phyloP scores from a whole-genome alignment of 2,113 vertebrate species.

The Chrysochloris asiatica region DNA sequence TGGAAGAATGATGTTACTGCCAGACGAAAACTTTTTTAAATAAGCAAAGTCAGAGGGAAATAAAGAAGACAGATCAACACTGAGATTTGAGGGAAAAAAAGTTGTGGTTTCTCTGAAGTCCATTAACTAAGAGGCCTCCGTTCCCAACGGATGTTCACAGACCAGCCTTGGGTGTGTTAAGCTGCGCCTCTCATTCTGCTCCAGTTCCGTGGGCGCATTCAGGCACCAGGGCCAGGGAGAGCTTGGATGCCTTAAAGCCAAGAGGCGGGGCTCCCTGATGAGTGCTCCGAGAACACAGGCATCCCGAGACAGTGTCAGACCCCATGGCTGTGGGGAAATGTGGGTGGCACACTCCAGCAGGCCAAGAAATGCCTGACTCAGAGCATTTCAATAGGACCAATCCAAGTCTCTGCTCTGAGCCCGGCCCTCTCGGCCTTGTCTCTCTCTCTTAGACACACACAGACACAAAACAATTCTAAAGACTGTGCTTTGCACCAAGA shows the following conservation, averaged over 20 bases:
- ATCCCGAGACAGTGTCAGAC: not conserved
- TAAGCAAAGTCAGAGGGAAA: not conserved
- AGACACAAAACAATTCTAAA: not conserved
- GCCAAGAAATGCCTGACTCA: slow-evolving; percentile 45
- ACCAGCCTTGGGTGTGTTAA: not conserved
- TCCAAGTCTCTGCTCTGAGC: not conserved
- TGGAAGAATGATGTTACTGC: not conserved
- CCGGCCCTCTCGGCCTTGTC: not conserved
- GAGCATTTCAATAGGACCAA: slow-evolving; percentile 2
- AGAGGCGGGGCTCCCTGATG: not conserved
- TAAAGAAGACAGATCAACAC: too few relatives aligned
- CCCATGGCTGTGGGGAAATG: not conserved
- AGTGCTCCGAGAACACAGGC: not conserved
- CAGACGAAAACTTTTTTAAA: not conserved
- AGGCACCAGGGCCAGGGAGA: not conserved
- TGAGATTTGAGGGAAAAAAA: not conserved
- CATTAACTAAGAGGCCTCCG: not conserved
- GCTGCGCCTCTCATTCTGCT: not conserved
- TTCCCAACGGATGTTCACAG: not conserved
- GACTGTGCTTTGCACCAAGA: not conserved
- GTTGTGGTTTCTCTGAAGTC: not conserved
- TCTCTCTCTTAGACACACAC: not conserved
- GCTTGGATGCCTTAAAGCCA: not conserved
- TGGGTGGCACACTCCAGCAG: slow-evolving; percentile 3
- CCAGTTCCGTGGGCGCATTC: not conserved